phyloP scores from a whole-genome alignment of 2,888 invertebrate genomes.

The Nemapogon koenigi region DNA sequence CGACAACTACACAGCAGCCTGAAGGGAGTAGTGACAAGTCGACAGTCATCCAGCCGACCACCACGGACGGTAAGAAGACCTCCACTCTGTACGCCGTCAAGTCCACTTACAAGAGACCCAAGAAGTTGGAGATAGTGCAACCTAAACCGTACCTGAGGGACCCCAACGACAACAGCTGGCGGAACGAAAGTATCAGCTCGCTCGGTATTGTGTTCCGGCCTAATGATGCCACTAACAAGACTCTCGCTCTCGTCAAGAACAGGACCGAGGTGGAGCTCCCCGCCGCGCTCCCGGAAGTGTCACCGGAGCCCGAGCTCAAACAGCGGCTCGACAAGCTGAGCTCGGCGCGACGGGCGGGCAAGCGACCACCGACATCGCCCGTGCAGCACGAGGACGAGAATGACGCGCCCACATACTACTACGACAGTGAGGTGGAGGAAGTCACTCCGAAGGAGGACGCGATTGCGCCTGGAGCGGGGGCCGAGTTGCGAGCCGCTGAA shows the following conservation, averaged over 20 bases:
- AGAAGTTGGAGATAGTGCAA: constrained; percentile 45
- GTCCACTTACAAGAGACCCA: constrained; percentile 45
- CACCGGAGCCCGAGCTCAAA: constrained; percentile 37
- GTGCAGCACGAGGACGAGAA: too few relatives aligned
- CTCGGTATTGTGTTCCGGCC: constrained; percentile 55
- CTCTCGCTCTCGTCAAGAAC: constrained; percentile 49
- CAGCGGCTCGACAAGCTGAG: constrained; percentile 48
- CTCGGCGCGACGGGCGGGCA: constrained; percentile 44
- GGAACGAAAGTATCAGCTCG: constrained; percentile 54
- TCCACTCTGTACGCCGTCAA: constrained; percentile 33
- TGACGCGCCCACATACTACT: too few relatives aligned
- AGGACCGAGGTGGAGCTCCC: constrained; percentile 46
- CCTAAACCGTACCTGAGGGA: constrained; percentile 39
- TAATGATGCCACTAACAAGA: constrained; percentile 49
- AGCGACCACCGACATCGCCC: too few relatives aligned
- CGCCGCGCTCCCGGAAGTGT: constrained; percentile 29
- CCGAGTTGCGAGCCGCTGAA: not conserved
- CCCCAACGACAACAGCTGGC: constrained; percentile 56
- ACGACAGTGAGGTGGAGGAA: too few relatives aligned
- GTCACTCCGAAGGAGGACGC: not conserved
- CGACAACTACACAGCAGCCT: constrained; percentile 15
- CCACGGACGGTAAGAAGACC: constrained; percentile 26
- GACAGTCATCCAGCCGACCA: constrained; percentile 37
- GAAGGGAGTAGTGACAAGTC: constrained; percentile 21
- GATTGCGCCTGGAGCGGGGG: not conserved